Percentiles rank a stretch among this genome's conserved stretches.
Conservation (phyloP, 2,888 invertebrate genomes). For the Unio delphinus region DNA sequence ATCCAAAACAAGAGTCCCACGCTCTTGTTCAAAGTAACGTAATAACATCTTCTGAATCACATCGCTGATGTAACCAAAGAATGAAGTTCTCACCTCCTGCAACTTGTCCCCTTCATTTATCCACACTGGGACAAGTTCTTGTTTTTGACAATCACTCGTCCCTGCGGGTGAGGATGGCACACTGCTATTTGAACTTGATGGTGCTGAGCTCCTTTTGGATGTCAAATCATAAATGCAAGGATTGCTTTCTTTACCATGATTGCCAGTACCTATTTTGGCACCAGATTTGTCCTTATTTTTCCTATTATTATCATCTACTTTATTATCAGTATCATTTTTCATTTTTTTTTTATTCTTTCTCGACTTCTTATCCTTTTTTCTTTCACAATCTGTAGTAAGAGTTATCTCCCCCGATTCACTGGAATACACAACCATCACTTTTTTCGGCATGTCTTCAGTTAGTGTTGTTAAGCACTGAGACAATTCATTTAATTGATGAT, state of each 20-base stretch:
- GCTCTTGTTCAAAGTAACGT: slow-evolving; percentile 67
- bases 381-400: too few relatives aligned
- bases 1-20: slow-evolving; percentile 64
- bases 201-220: slow-evolving; percentile 8
- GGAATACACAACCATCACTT: too few relatives aligned
- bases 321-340: slow-evolving; percentile 13
- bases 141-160: slow-evolving; percentile 33
- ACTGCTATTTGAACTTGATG: slow-evolving; percentile 19
- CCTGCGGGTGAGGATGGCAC: slow-evolving; percentile 14
- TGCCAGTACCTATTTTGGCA: slow-evolving; percentile 15
- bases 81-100: slow-evolving; percentile 28
- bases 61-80: slow-evolving; percentile 43
- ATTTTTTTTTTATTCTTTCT: slow-evolving; percentile 16
- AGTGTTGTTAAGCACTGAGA: too few relatives aligned
- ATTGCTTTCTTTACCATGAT: slow-evolving; percentile 31
- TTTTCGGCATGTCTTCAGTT: too few relatives aligned
- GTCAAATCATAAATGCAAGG: slow-evolving; percentile 20
- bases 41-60: slow-evolving; percentile 51
- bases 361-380: not conserved
- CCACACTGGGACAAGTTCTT: slow-evolving; percentile 38
- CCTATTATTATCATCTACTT: slow-evolving; percentile 24
- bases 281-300: slow-evolving; percentile 21
- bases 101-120: slow-evolving; percentile 33
- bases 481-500: slow-evolving; percentile 25
- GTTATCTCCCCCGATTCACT: too few relatives aligned